These are phyloP conservation scores for Indri indri DNA, from an alignment of 2,113 vertebrate genomes.

Conservation along the genomic window DNA sequence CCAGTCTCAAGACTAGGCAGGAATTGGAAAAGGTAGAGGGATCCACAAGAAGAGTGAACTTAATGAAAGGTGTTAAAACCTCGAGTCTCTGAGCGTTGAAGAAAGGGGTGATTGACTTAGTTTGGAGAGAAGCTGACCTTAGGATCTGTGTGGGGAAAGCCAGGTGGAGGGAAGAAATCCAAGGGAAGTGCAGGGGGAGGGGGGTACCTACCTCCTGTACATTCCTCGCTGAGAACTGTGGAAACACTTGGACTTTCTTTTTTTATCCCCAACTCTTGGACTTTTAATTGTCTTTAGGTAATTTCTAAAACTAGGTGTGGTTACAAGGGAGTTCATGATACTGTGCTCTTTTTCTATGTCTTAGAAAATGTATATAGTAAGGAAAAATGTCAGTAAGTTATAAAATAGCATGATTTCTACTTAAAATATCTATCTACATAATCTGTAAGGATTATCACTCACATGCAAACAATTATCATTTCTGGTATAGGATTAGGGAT, in stretches of 20 bases:
- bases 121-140: not conserved
- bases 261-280: too few relatives aligned
- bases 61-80: too few relatives aligned
- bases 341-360: not conserved
- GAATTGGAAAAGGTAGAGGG: not conserved
- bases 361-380: not conserved
- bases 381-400: not conserved
- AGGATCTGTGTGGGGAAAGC: not conserved
- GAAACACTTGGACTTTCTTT: not conserved
- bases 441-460: not conserved
- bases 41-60: not conserved
- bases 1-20: not conserved
- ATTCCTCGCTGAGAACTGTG: not conserved
- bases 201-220: not conserved
- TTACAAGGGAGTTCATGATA: not conserved
- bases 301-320: not conserved
- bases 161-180: not conserved
- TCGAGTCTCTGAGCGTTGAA: too few relatives aligned
- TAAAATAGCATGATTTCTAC: not conserved
- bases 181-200: not conserved
- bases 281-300: not conserved
- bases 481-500: not conserved
- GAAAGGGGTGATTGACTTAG: not conserved
- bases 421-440: not conserved
- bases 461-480: not conserved